Evolutionary conservation across 2,797 vertebrate species (phyloP).

Genomic region (Gambusia yucatana): DNA sequence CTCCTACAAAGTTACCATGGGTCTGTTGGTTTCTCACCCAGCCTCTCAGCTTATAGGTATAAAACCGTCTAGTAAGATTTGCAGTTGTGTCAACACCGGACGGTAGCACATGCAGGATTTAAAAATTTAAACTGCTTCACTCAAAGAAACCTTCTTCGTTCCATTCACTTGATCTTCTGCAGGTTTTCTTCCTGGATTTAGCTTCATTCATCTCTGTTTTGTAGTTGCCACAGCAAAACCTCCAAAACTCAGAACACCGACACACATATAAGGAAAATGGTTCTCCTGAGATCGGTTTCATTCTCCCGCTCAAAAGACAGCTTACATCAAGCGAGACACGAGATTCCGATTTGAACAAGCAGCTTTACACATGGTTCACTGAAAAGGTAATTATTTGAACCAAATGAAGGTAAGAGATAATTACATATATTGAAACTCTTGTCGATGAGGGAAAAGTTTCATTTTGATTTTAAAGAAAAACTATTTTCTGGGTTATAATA

Average conservation of each 20-base stretch:
- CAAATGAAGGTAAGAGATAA: slow-evolving; percentile 38
- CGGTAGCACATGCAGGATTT: not conserved
- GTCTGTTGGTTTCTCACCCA: not conserved
- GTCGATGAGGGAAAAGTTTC: slow-evolving; percentile 35
- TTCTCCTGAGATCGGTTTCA: not conserved
- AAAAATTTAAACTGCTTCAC: not conserved
- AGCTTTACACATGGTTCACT: slow-evolving; percentile 39
- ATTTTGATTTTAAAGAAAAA: slow-evolving; percentile 55
- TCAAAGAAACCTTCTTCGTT: not conserved
- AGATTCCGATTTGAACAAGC: slow-evolving; percentile 29
- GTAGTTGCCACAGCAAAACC: not conserved
- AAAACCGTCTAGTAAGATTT: not conserved
- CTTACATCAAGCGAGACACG: slow-evolving; percentile 10
- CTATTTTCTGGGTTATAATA: slow-evolving; percentile 42
- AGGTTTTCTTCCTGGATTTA: not conserved
- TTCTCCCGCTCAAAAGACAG: not conserved
- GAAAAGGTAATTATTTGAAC: slow-evolving; percentile 43
- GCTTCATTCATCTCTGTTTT: not conserved
- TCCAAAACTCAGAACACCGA: not conserved
- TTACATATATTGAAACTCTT: slow-evolving; percentile 37
- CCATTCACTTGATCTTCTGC: not conserved
- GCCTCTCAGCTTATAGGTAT: not conserved
- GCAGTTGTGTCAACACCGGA: not conserved
- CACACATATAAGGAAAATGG: not conserved
- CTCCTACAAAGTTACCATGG: not conserved